These are phyloP conservation scores for Tethya wilhelma DNA, from an alignment of 37 sponge, comb jelly and placozoan species.

Conservation along the genomic window DNA sequence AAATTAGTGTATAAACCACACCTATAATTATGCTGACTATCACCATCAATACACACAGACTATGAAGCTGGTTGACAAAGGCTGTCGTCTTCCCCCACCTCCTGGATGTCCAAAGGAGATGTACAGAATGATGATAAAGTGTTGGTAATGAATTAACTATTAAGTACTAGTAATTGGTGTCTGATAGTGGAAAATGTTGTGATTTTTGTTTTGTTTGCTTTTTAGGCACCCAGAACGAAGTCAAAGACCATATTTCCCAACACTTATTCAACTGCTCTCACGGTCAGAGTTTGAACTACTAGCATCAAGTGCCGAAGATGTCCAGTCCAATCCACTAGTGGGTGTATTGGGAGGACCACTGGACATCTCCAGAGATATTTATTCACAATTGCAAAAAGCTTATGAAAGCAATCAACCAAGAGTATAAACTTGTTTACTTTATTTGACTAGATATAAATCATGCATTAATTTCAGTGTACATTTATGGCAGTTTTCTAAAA, in stretches of 20 bases:
- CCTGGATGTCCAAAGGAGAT: constrained; percentile 21
- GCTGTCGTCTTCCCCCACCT: constrained; percentile 17
- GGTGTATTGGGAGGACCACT: background rate
- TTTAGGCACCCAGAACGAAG: background rate
- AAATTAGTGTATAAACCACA: background rate
- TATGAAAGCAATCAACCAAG: no score
- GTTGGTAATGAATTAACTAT: constrained; percentile 23
- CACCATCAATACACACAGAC: constrained; percentile 1
- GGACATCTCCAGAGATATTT: background rate
- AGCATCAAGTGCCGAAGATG: background rate
- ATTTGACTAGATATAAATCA: no score
- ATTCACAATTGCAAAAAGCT: background rate
- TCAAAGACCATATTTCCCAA: background rate
- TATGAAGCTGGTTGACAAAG: constrained; percentile 13
- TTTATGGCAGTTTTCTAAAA: no score
- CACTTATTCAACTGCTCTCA: background rate
- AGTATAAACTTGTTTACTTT: no score
- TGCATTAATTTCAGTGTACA: no score
- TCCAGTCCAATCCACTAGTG: background rate
- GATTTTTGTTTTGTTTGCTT: background rate
- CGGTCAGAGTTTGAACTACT: background rate
- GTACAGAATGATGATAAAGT: constrained; percentile 23
- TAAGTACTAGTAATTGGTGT: background rate
- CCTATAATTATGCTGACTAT: no score
- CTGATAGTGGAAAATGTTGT: background rate